phyloP scores from a whole-genome alignment of 2,888 invertebrate genomes.

The Drosophila multiciliata region DNA sequence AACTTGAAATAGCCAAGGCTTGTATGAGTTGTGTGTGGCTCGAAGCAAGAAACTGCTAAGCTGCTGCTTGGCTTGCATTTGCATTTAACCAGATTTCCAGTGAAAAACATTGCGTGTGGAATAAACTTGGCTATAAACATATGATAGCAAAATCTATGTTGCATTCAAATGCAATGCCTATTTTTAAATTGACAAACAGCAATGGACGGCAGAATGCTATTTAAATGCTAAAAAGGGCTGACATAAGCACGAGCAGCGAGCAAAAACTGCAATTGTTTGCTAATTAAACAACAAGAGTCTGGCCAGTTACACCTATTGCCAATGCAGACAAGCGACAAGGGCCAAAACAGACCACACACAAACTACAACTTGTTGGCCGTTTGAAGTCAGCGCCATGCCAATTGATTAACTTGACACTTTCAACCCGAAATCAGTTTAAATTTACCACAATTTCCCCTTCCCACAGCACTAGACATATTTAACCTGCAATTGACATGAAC shows the following conservation, averaged over 20 bases:
- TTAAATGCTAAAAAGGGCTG: constrained; percentile 62
- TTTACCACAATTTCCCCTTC: constrained; percentile 1
- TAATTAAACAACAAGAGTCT: constrained; percentile 73
- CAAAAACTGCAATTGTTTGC: constrained; percentile 54
- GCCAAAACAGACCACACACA: constrained; percentile 39
- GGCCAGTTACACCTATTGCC: constrained; percentile 16
- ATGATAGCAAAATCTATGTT: constrained; percentile 50
- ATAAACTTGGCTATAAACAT: constrained; percentile 48
- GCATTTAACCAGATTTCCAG: constrained; percentile 68
- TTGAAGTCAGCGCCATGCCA: constrained; percentile 71
- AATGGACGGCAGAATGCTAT: constrained; percentile 19
- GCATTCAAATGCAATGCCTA: constrained; percentile 59
- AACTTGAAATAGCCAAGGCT: constrained; percentile 10
- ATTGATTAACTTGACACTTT: constrained; percentile 77
- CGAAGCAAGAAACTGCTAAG: neutral
- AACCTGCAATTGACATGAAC: constrained; percentile 64
- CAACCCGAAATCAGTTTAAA: constrained; percentile 46
- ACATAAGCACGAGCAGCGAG: constrained; percentile 54
- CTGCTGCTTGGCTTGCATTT: constrained; percentile 43
- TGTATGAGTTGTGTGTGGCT: constrained; percentile 5
- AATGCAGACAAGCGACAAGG: constrained; percentile 12
- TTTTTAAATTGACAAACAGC: constrained; percentile 48
- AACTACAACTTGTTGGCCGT: constrained; percentile 13
- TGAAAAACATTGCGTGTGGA: constrained; percentile 72
- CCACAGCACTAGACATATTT: constrained; percentile 29